Conservation (phyloP, 2,888 invertebrate genomes). For the Orthonevra nobilis region DNA sequence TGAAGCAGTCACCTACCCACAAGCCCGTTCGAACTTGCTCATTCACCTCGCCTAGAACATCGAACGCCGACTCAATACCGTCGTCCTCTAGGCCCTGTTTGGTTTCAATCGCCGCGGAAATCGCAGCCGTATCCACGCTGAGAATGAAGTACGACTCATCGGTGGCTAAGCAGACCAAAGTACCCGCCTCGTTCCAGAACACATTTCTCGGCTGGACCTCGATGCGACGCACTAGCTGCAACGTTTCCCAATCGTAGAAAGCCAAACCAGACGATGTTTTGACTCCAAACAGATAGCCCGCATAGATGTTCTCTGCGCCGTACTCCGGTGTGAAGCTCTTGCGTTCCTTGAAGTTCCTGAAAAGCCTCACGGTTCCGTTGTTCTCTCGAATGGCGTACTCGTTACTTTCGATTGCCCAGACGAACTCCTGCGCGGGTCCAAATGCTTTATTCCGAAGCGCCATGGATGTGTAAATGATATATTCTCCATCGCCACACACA, state of each 20-base stretch:
- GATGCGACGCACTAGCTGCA: slow-evolving; percentile 95
- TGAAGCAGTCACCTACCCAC: slow-evolving; percentile 99
- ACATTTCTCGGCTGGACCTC: slow-evolving; percentile 96
- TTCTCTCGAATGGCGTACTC: slow-evolving; percentile 95
- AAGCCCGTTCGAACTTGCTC: slow-evolving; percentile 96
- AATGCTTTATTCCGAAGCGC: slow-evolving; percentile 99
- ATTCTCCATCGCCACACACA: slow-evolving; percentile 99
- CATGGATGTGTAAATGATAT: slow-evolving; percentile 99
- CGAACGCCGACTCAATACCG: slow-evolving; percentile 97
- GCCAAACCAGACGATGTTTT: slow-evolving; percentile 94
- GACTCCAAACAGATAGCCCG: slow-evolving; percentile 94
- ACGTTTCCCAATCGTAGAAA: slow-evolving; percentile 98
- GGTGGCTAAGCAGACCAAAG: slow-evolving; percentile 95
- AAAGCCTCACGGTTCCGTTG: slow-evolving; percentile 93
- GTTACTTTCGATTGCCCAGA: slow-evolving; percentile 98
- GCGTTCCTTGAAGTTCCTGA: slow-evolving; percentile 98
- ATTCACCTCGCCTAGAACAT: slow-evolving; percentile 90
- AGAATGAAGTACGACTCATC: slow-evolving; percentile 97
- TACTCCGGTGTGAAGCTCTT: slow-evolving; percentile 98
- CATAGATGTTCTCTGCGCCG: slow-evolving; percentile 97
- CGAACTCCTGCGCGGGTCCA: slow-evolving; percentile 98
- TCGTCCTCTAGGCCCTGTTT: slow-evolving; percentile 91
- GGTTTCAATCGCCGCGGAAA: slow-evolving; percentile 88
- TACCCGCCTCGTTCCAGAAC: slow-evolving; percentile 98
- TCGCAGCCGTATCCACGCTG: slow-evolving; percentile 91